These are phyloP conservation scores for Ophion slaviceki DNA, from an alignment of 2,888 invertebrate genomes.

Conservation along the genomic window DNA sequence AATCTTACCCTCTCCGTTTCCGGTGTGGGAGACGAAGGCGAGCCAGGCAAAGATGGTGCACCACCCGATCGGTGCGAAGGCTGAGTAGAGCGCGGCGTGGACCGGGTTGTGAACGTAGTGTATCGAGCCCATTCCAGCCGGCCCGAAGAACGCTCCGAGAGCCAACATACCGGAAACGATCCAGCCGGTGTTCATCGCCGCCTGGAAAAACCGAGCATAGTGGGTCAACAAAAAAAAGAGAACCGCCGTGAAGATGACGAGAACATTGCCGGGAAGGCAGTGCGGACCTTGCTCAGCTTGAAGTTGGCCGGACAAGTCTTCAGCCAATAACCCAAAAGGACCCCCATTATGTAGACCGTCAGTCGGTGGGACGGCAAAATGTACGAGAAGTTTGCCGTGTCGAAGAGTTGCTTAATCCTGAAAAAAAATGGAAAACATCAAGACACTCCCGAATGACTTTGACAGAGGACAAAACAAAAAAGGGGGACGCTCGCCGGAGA, in stretches of 20 bases:
- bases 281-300: constrained; percentile 84
- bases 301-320: constrained; percentile 83
- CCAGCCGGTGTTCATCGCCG: constrained; percentile 86
- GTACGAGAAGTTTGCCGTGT: constrained; percentile 89
- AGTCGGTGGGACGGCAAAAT: constrained; percentile 87
- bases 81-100: constrained; percentile 89
- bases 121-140: constrained; percentile 87
- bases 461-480: neutral
- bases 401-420: constrained; percentile 87
- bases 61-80: constrained; percentile 89
- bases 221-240: neutral
- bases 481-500: neutral
- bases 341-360: constrained; percentile 89
- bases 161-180: constrained; percentile 84
- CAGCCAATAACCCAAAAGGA: constrained; percentile 86
- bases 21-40: constrained; percentile 87
- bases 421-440: neutral
- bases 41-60: constrained; percentile 88
- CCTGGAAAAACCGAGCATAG: constrained; percentile 75
- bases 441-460: neutral
- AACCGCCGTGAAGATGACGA: neutral
- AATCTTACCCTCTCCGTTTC: constrained; percentile 83
- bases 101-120: constrained; percentile 86
- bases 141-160: constrained; percentile 86
- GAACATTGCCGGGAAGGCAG: neutral